A percentile compares a stretch with the other conserved stretches of the same genome.
Conservation (phyloP, 2,113 vertebrate species). For the Saimiri boliviensis region DNA sequence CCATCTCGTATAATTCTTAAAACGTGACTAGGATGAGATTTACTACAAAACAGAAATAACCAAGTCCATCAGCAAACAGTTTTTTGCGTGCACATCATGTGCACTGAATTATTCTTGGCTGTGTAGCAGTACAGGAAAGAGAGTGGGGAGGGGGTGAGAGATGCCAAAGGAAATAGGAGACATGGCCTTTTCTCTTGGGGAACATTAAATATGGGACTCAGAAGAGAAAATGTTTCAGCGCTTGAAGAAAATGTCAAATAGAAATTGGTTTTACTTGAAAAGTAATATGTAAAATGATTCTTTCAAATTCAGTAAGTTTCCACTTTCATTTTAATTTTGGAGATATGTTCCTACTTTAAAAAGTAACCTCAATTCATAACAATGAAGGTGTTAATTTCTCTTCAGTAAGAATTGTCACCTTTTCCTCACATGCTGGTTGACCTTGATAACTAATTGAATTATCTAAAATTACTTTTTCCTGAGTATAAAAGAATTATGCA, state of each 20-base stretch:
- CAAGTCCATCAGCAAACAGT: not conserved
- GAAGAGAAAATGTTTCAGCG: not conserved
- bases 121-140: not conserved
- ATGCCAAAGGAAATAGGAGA: not conserved
- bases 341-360: conserved; percentile 6
- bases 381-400: conserved; percentile 57
- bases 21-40: not conserved
- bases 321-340: conserved; percentile 56
- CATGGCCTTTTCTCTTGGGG: not conserved
- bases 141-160: not conserved
- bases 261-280: conserved; percentile 35
- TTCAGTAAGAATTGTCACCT: conserved; percentile 34
- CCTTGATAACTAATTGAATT: conserved; percentile 37
- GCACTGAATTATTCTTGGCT: not conserved
- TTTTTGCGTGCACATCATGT: not conserved
- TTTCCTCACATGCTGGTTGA: conserved; percentile 44
- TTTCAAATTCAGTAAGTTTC: conserved; percentile 31
- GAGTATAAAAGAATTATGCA: not conserved
- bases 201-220: not conserved
- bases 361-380: conserved; percentile 26
- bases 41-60: conserved; percentile 20
- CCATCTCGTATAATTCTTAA: not conserved
- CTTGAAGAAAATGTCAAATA: conserved; percentile 30
- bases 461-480: conserved; percentile 45
- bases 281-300: not conserved